phyloP scores from a whole-genome alignment of 2,888 invertebrate species.

The Sphaerophoria taeniata region DNA sequence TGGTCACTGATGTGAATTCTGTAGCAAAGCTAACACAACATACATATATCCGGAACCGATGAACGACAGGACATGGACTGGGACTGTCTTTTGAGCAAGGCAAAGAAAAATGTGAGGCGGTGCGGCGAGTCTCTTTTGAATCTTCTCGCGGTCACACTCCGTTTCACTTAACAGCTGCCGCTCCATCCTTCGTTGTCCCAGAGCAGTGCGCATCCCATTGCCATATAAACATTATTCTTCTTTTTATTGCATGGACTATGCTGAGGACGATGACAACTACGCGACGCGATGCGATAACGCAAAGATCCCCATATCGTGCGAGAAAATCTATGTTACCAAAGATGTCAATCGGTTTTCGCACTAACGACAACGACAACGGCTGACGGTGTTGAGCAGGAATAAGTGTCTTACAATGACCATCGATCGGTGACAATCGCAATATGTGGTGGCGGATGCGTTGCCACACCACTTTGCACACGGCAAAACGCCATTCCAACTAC shows the following conservation, averaged over 20 bases:
- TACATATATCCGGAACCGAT: not conserved
- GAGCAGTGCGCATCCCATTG: not conserved
- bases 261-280: not conserved
- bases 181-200: no score
- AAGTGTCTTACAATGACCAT: slow-evolving; percentile 46
- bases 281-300: not conserved
- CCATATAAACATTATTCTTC: slow-evolving; percentile 63
- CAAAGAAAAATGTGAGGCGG: slow-evolving; percentile 17
- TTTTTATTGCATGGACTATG: slow-evolving; percentile 47
- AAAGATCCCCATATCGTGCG: slow-evolving; percentile 60
- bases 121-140: slow-evolving; percentile 51
- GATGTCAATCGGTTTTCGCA: slow-evolving; percentile 45
- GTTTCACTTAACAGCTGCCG: slow-evolving; percentile 49
- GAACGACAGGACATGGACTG: slow-evolving; percentile 4
- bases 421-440: slow-evolving; percentile 47
- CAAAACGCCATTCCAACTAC: slow-evolving; percentile 42
- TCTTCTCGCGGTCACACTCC: slow-evolving; percentile 35
- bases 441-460: slow-evolving; percentile 43
- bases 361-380: no score
- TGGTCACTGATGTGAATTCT: slow-evolving; percentile 49
- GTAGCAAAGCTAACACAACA: not conserved
- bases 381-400: slow-evolving; percentile 23
- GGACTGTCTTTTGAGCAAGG: not conserved
- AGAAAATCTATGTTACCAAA: slow-evolving; percentile 66
- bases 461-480: not conserved